Conservation (phyloP, 1,140 invertebrate genomes). For the Oreohelix idahoensis region DNA sequence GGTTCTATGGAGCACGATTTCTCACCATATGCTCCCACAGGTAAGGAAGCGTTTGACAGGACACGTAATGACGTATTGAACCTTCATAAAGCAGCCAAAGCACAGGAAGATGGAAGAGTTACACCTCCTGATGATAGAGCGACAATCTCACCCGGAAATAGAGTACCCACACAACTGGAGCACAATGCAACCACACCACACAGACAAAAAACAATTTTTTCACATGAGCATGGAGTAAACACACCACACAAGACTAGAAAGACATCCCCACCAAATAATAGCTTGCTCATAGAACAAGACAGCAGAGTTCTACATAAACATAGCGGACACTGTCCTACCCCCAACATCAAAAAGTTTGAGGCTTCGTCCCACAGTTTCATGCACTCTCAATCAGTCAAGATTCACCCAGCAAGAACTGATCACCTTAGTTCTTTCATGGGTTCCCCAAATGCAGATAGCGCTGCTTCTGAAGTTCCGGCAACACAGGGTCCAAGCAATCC, state of each 20-base stretch:
- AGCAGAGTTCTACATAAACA: not conserved
- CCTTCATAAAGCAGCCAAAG: too few relatives aligned
- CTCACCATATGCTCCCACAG: not conserved
- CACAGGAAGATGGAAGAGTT: not conserved
- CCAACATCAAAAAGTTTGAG: not conserved
- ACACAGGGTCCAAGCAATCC: not conserved
- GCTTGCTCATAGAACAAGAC: not conserved
- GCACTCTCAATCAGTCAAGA: constrained; percentile 1
- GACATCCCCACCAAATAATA: not conserved
- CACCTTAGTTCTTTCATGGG: not conserved
- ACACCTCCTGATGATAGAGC: not conserved
- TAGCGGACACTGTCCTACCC: too few relatives aligned
- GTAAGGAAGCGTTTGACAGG: not conserved
- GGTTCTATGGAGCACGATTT: not conserved
- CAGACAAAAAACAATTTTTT: too few relatives aligned
- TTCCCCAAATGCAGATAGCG: not conserved
- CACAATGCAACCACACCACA: not conserved
- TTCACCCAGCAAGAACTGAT: not conserved
- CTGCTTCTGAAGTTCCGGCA: not conserved
- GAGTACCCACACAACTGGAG: not conserved
- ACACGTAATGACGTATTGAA: constrained; percentile 1
- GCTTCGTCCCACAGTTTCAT: not conserved
- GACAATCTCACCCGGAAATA: not conserved
- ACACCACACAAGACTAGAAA: not conserved
- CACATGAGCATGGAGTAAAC: too few relatives aligned